A percentile compares a stretch with the other conserved stretches of the same genome.
phyloP scores from a whole-genome alignment of 2,113 vertebrate genomes.

The Rana temporaria region DNA sequence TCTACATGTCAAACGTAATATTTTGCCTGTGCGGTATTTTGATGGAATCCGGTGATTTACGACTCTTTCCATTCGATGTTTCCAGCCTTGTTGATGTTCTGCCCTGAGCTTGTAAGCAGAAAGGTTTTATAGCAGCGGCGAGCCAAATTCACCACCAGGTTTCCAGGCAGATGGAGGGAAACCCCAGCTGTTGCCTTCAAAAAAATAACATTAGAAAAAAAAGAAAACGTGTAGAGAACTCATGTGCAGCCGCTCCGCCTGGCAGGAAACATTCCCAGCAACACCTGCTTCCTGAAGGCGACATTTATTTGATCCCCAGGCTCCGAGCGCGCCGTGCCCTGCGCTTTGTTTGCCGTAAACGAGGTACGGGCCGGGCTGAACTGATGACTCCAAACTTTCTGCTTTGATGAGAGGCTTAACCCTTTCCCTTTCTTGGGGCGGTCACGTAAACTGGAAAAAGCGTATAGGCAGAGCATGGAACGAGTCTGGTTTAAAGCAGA shows the following conservation, averaged over 20 bases:
- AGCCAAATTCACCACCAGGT: conserved; percentile 58
- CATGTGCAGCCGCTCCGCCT: conserved; percentile 63
- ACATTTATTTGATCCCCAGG: conserved; percentile 76
- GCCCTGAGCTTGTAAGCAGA: neutral
- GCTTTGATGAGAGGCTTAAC: neutral
- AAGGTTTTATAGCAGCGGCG: neutral
- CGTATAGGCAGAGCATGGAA: no score
- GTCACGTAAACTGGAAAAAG: no score
- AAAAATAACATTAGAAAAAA: conserved; percentile 65
- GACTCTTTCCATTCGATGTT: neutral
- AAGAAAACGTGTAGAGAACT: conserved; percentile 54
- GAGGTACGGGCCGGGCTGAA: conserved; percentile 72
- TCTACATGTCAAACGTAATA: no score
- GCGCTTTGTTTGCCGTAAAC: conserved; percentile 73
- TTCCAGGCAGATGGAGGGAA: conserved; percentile 74
- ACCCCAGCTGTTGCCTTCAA: conserved; percentile 74
- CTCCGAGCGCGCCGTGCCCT: conserved; percentile 76
- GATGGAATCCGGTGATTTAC: no score
- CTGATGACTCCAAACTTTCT: conserved; percentile 68
- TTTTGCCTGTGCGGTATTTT: no score
- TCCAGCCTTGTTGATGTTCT: conserved; percentile 9
- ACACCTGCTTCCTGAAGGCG: conserved; percentile 81
- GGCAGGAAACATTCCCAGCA: conserved; percentile 81
- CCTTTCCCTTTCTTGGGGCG: neutral
- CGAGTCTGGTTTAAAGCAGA: no score